These are phyloP conservation scores for Rhamphomyia laevipes DNA, from an alignment of 2,888 invertebrate species.

Conservation along the genomic window DNA sequence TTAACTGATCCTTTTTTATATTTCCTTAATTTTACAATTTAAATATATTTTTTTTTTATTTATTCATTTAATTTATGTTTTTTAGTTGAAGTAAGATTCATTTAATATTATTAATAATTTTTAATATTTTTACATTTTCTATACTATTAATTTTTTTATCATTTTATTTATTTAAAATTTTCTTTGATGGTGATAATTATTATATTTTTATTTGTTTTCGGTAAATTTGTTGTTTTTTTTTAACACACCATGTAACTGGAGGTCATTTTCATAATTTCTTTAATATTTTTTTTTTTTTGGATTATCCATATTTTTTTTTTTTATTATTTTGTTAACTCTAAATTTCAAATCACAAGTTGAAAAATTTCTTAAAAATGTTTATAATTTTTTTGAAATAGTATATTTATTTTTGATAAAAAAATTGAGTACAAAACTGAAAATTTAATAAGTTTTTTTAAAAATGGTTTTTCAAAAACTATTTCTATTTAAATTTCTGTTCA, in stretches of 20 bases:
- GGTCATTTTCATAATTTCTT: background rate
- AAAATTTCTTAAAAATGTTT: constrained; percentile 16
- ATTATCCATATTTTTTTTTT: background rate
- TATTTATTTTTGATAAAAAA: background rate
- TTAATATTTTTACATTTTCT: background rate
- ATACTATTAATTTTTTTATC: background rate
- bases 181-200: background rate
- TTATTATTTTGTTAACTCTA: constrained; percentile 33
- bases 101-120: background rate
- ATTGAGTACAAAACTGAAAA: too few relatives aligned
- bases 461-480: too few relatives aligned
- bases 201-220: too few relatives aligned
- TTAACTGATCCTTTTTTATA: background rate
- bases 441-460: too few relatives aligned
- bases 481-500: too few relatives aligned
- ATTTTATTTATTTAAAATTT: background rate
- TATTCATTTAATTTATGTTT: too few relatives aligned
- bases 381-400: background rate
- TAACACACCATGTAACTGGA: background rate
- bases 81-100: background rate
- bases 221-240: background rate
- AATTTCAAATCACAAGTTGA: constrained; percentile 39
- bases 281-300: background rate
- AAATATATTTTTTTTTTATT: too few relatives aligned
- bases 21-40: background rate